Base-by-base conservation (phyloP, 2,113 vertebrate genomes). In the Bubo blakistoni region DNA sequence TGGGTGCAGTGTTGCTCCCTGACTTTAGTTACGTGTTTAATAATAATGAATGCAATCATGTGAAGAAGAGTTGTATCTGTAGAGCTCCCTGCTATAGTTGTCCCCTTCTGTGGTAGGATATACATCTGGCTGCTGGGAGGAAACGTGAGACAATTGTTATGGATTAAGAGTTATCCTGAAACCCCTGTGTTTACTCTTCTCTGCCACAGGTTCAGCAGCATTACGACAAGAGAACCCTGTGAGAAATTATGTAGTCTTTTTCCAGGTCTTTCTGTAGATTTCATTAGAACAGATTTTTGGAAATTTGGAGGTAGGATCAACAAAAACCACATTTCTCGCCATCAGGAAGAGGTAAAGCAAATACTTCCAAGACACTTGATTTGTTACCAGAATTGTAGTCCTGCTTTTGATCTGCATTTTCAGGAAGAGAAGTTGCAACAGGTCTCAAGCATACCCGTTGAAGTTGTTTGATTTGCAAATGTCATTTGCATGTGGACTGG, bases 171-270 rank as follows among this genome's bases (percentile, higher is more conserved):
- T 69, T 52, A 59, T 11, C 54, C 25, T 18, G 34, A 71, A 79
- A 46, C 18, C n/a, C 24, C 38, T 57, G 15, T 19, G 10, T 85
- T 78, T 36, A 8, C 10, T 34, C 16, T 79, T 54, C 24, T 29
- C 44, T 74, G 51, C 40, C 13, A 14, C 0, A 0, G 11, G 11
- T 79, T 91, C 66, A 86, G 46, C 46, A 3, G 1, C 32, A 13
- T 66, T 24, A 46, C 1, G 11, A 22, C 20, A 49, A 42, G 42
- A 69, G n/a, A 12, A n/a, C 5, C 14, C 15, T 36, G 9, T 34
- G 29, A 70, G 55, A 78, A 89, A 76, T 42, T 21, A 51, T 32
- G 69, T 67, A 16, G 26, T 32, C 3, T 40, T 77, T 59, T 82
- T 30, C 49, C 22, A 18, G 38, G 20, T 57, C 26, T 16, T 74